Evolutionary conservation across 2,888 invertebrate genomes (phyloP).

Genomic region (Myathropa florea): DNA sequence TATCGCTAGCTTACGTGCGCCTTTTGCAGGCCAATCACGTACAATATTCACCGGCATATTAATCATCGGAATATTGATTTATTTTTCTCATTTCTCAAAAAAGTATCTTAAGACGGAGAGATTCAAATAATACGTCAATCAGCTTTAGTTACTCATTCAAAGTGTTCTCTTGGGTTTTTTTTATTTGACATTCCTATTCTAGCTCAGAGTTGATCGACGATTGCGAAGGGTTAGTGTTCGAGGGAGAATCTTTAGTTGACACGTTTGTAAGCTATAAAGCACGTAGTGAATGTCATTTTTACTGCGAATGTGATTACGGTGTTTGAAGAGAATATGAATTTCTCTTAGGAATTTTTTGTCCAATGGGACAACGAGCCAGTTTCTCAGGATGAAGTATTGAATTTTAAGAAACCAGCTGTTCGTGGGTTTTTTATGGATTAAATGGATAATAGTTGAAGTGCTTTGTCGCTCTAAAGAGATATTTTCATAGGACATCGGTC

Average conservation of each 20-base stretch:
- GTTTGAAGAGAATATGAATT: conserved; percentile 17
- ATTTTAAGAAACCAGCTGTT: no score
- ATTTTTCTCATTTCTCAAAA: conserved; percentile 2
- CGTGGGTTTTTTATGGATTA: conserved; percentile 8
- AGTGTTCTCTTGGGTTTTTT: not conserved
- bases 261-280: conserved; percentile 12
- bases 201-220: not conserved
- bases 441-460: no score
- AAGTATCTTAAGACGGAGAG: conserved; percentile 16
- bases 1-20: not conserved
- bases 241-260: conserved; percentile 1
- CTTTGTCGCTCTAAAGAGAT: no score
- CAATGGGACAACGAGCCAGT: not conserved
- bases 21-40: conserved; percentile 46
- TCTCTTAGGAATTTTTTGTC: not conserved
- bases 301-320: not conserved
- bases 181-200: not conserved
- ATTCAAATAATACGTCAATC: conserved; percentile 59
- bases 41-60: conserved; percentile 39
- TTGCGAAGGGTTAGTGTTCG: not conserved
- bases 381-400: not conserved
- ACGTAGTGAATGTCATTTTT: conserved; percentile 12
- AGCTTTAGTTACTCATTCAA: conserved; percentile 40
- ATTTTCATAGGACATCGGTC: no score
- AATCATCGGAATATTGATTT: conserved; percentile 57